phyloP scores from a whole-genome alignment of 2,113 vertebrate genomes.

The Macrotis lagotis region DNA sequence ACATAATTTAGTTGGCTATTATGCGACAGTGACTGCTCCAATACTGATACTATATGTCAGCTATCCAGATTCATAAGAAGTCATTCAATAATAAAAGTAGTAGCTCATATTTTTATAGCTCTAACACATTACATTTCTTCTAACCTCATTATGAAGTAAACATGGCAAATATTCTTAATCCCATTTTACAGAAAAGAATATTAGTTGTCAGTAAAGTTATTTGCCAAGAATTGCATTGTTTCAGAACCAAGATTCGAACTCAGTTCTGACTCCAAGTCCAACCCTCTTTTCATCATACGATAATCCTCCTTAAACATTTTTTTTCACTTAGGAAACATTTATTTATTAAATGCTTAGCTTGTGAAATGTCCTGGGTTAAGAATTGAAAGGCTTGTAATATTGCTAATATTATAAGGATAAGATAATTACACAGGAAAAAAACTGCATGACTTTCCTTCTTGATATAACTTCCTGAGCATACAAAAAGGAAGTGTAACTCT shows the following conservation, averaged over 20 bases:
- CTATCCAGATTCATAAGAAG: neutral
- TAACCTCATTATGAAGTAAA: neutral
- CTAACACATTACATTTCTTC: neutral
- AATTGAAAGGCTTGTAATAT: no score
- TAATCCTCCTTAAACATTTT: neutral
- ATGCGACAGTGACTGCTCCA: neutral
- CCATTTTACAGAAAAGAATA: neutral
- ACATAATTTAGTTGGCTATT: neutral
- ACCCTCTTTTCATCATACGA: neutral
- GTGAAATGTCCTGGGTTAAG: neutral
- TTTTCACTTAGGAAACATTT: neutral
- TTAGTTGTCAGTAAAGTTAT: neutral
- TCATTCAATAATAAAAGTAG: neutral
- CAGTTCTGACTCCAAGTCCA: neutral
- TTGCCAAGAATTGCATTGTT: neutral
- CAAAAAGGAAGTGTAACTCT: neutral
- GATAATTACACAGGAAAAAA: neutral
- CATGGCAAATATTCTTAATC: neutral
- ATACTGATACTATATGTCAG: neutral
- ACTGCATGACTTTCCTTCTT: neutral
- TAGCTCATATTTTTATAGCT: neutral
- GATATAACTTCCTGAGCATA: neutral
- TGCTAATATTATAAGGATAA: no score
- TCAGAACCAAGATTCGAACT: neutral
- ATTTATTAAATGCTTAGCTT: neutral